Evolutionary conservation across 2,113 vertebrate species (phyloP).

Genomic region (Loxodonta africana): DNA sequence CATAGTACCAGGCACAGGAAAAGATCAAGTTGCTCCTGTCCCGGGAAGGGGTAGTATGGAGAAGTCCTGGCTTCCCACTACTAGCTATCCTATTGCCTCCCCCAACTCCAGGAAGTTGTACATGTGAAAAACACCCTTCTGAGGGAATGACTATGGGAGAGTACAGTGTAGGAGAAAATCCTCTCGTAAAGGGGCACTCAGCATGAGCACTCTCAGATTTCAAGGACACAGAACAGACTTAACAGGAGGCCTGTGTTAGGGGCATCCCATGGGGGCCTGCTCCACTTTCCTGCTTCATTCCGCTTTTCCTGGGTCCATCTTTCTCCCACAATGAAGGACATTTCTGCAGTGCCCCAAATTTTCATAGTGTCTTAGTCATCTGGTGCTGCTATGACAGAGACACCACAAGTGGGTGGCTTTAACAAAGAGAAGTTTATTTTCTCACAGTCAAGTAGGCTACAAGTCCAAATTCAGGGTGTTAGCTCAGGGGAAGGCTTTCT

Average conservation of each 20-base stretch:
- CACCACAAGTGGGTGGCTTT: too few species aligned
- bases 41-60: background rate
- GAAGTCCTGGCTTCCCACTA: background rate
- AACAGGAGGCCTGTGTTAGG: background rate
- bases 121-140: background rate
- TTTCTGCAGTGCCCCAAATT: background rate
- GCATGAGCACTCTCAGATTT: background rate
- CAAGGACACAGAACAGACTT: background rate
- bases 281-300: too few species aligned
- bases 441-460: too few species aligned
- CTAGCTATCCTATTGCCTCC: too few species aligned
- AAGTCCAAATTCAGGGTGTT: too few species aligned
- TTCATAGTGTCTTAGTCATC: background rate
- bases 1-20: background rate
- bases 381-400: too few species aligned
- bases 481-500: too few species aligned
- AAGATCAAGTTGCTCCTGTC: background rate
- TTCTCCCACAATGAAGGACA: background rate
- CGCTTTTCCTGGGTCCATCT: background rate
- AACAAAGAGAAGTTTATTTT: too few species aligned
- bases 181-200: background rate
- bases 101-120: accelerated
- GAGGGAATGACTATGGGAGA: background rate
- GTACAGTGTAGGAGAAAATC: background rate
- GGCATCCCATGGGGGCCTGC: background rate